Conservation (phyloP, 2,888 invertebrate genomes). For the Tribolium freemani region DNA sequence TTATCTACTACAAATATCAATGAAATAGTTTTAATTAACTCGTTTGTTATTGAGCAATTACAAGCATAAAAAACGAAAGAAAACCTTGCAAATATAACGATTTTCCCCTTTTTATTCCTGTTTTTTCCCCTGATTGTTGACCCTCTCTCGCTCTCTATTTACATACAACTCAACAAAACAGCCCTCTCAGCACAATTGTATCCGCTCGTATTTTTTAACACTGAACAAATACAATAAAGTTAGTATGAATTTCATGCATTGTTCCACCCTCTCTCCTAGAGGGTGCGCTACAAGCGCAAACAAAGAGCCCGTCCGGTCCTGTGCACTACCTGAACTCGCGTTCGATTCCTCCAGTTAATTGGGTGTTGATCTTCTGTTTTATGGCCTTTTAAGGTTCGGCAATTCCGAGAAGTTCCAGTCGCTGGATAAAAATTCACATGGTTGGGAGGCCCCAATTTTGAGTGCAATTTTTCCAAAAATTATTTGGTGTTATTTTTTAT, state of each 20-base stretch:
- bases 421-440: constrained; percentile 10
- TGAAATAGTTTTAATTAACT: no score
- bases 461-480: neutral
- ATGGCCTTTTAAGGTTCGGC: constrained; percentile 52
- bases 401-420: constrained; percentile 33
- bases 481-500: neutral
- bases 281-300: no score
- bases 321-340: constrained; percentile 32
- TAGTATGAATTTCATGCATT: constrained; percentile 50
- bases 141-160: neutral
- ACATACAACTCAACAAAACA: constrained; percentile 12
- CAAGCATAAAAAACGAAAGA: no score
- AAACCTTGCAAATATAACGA: no score
- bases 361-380: constrained; percentile 61
- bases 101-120: neutral
- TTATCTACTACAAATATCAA: no score
- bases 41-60: no score
- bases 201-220: constrained; percentile 44
- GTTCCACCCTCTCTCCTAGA: constrained; percentile 42
- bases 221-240: constrained; percentile 52
- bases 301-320: constrained; percentile 14
- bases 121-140: neutral
- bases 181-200: constrained; percentile 4
- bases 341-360: constrained; percentile 59
- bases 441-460: neutral